Evolutionary conservation across 2,113 vertebrate genomes (phyloP).

Genomic region (Xenopus laevis): DNA sequence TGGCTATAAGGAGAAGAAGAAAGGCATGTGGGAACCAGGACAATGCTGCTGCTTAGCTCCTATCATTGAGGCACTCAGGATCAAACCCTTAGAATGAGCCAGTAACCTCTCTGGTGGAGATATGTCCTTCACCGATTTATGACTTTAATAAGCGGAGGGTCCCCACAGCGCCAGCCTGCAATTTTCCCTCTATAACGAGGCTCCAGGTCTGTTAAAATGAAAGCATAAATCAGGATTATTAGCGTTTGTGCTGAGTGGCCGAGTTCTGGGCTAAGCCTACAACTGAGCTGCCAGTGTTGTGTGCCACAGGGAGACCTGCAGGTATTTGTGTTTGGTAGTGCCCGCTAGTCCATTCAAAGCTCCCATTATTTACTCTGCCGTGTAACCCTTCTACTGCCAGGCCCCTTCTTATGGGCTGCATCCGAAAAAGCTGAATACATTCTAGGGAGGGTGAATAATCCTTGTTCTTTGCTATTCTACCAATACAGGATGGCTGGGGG

Average conservation of each 20-base stretch:
- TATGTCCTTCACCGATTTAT: constrained; percentile 27
- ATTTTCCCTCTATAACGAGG: constrained; percentile 35
- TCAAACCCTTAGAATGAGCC: constrained; percentile 21
- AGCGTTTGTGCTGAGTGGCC: constrained; percentile 21
- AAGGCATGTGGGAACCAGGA: background rate
- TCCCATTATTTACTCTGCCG: constrained; percentile 25
- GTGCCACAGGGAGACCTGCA: constrained; percentile 27
- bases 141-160: constrained; percentile 37
- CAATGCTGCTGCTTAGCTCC: constrained; percentile 18
- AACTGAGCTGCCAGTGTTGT: constrained; percentile 12
- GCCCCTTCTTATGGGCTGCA: background rate
- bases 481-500: too few relatives aligned
- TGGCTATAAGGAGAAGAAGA: background rate
- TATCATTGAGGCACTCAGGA: constrained; percentile 20
- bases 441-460: too few relatives aligned
- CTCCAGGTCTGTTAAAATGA: constrained; percentile 37
- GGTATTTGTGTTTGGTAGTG: constrained; percentile 25
- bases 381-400: constrained; percentile 1
- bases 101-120: constrained; percentile 6
- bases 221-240: constrained; percentile 45
- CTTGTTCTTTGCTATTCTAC: too few relatives aligned
- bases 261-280: constrained; percentile 29
- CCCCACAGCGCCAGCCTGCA: constrained; percentile 32
- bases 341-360: constrained; percentile 4
- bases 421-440: too few relatives aligned